Evolutionary conservation across 2,888 invertebrate species (phyloP).

Genomic region (Thera obeliscata): DNA sequence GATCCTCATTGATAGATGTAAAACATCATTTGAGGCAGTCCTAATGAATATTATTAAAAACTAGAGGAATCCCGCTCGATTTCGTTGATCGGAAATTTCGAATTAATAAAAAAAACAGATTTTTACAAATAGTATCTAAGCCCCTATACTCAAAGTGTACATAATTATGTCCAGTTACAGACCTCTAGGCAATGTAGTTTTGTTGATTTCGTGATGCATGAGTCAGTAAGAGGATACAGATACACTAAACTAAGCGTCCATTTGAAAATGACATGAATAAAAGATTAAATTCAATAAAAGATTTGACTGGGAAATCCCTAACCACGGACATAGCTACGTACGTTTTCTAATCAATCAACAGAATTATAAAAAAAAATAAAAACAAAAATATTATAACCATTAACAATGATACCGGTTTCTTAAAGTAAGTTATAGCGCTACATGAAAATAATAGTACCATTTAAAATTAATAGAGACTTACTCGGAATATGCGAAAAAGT

Average conservation of each 20-base stretch:
- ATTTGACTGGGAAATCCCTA: constrained; percentile 33
- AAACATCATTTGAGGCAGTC: background rate
- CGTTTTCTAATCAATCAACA: constrained; percentile 14
- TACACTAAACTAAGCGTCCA: background rate
- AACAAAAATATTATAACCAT: background rate
- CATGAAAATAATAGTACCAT: constrained; percentile 22
- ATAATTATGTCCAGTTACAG: too few relatives aligned
- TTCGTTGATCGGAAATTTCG: too few relatives aligned
- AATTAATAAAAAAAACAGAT: too few relatives aligned
- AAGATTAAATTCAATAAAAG: constrained; percentile 32
- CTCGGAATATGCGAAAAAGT: constrained; percentile 34
- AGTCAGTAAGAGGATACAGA: too few relatives aligned
- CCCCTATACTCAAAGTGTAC: too few relatives aligned
- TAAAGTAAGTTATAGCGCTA: constrained; percentile 18
- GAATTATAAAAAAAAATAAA: background rate
- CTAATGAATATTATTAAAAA: constrained; percentile 13
- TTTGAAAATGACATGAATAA: constrained; percentile 1
- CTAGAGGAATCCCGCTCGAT: too few relatives aligned
- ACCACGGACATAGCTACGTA: constrained; percentile 12
- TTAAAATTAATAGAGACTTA: constrained; percentile 40
- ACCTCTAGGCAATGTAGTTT: too few relatives aligned
- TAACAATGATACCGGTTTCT: constrained; percentile 7
- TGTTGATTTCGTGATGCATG: too few relatives aligned
- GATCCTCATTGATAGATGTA: constrained; percentile 9
- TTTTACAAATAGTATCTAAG: too few relatives aligned